phyloP scores from a whole-genome alignment of 2,888 invertebrate genomes.

The Pyrocoelia pectoralis region DNA sequence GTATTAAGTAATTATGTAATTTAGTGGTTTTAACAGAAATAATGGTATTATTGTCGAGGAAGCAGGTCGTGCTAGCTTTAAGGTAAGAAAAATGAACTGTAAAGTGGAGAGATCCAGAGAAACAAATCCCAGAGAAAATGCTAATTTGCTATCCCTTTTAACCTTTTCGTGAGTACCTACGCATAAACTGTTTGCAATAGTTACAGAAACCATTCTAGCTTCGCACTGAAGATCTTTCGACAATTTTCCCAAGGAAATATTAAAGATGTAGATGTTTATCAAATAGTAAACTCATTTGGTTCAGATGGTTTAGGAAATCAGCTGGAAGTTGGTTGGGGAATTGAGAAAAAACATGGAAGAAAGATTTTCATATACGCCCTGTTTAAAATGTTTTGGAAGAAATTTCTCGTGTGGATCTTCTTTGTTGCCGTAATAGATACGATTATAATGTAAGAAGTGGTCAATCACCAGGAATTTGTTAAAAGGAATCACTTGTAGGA shows the following conservation, averaged over 20 bases:
- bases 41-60: not conserved
- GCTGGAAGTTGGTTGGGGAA: slow-evolving; percentile 55
- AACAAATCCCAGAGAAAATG: slow-evolving; percentile 36
- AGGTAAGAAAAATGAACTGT: slow-evolving; percentile 8
- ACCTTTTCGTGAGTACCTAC: slow-evolving; percentile 40
- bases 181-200: not conserved
- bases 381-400: slow-evolving; percentile 26
- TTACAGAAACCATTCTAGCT: slow-evolving; percentile 59
- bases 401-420: slow-evolving; percentile 24
- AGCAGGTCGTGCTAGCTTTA: not conserved
- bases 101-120: slow-evolving; percentile 6
- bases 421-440: slow-evolving; percentile 28
- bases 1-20: not conserved
- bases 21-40: not conserved
- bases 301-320: slow-evolving; percentile 61
- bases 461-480: too few species aligned
- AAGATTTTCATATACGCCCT: slow-evolving; percentile 20
- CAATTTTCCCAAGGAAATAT: slow-evolving; percentile 71
- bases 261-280: slow-evolving; percentile 66
- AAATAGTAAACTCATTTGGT: not conserved
- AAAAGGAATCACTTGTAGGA: too few species aligned
- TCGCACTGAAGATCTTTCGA: slow-evolving; percentile 71
- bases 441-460: slow-evolving; percentile 21
- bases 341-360: slow-evolving; percentile 19
- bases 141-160: slow-evolving; percentile 33